Percentiles rank a stretch among this genome's conserved stretches.
Conservation (phyloP, 2,797 vertebrate species). For the Trachops cirrhosus region DNA sequence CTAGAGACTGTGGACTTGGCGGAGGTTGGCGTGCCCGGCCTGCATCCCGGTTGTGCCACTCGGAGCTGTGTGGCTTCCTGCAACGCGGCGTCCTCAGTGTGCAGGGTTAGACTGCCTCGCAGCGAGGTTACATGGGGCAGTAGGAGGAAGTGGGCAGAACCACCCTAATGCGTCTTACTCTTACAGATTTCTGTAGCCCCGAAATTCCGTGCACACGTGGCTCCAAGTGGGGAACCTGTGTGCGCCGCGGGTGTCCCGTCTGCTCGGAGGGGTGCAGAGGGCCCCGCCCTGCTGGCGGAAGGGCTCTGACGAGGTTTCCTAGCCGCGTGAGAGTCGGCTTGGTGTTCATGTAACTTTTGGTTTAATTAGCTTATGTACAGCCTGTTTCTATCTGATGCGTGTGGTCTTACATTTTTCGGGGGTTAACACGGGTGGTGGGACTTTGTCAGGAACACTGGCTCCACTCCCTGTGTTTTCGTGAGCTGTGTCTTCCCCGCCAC, state of each 20-base stretch:
- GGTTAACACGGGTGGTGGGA: neutral
- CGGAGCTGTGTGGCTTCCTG: neutral
- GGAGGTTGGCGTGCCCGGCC: neutral
- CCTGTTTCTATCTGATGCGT: neutral
- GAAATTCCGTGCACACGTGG: neutral
- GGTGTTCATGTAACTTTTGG: neutral
- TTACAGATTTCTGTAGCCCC: neutral
- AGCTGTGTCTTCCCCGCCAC: neutral
- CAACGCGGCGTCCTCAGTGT: neutral
- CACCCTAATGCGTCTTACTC: neutral
- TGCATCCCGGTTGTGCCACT: neutral
- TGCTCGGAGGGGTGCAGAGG: too few relatives aligned
- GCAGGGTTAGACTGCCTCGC: neutral
- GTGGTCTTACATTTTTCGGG: neutral
- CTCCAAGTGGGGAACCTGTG: neutral
- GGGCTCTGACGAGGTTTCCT: neutral
- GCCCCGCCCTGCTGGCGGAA: neutral
- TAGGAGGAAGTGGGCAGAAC: neutral
- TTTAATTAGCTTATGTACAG: neutral
- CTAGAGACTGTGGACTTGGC: neutral
- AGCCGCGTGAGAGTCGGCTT: neutral
- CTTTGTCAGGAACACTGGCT: neutral
- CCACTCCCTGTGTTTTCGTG: neutral
- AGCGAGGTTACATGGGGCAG: too few relatives aligned
- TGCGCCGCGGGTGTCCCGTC: neutral